Conservation (phyloP, 2,888 invertebrate species). For the Cephus rjabovi region DNA sequence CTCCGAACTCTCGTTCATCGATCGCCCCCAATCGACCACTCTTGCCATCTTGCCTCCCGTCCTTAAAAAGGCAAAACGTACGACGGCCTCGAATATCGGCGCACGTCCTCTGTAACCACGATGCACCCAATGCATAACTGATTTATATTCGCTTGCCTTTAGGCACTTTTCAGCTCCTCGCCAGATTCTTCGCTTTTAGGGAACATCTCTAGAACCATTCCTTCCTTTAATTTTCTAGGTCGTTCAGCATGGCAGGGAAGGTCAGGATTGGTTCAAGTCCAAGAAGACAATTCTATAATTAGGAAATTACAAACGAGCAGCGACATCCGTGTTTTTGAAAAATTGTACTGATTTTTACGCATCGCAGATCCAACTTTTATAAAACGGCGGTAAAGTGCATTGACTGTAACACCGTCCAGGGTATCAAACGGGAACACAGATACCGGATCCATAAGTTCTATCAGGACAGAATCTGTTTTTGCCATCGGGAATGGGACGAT, state of each 20-base stretch:
- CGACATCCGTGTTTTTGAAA: neutral
- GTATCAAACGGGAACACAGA: neutral
- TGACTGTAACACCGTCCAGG: neutral
- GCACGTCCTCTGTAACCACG: neutral
- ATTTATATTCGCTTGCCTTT: neutral
- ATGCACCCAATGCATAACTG: neutral
- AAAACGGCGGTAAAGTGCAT: neutral
- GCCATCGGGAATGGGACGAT: neutral
- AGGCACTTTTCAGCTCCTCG: neutral
- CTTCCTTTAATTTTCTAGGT: slow-evolving; percentile 53
- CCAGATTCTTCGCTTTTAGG: neutral
- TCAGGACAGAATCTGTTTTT: neutral
- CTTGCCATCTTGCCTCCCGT: slow-evolving; percentile 50
- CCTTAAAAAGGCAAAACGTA: slow-evolving; percentile 35
- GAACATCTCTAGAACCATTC: neutral
- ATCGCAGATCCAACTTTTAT: neutral
- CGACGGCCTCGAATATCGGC: neutral
- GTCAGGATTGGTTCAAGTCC: slow-evolving; percentile 64
- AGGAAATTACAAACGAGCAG: neutral
- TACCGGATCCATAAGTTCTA: neutral
- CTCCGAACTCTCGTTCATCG: slow-evolving; percentile 58
- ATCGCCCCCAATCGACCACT: slow-evolving; percentile 63
- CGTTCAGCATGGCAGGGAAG: slow-evolving; percentile 58
- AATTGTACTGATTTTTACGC: neutral
- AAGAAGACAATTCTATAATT: slow-evolving; percentile 31